These are phyloP conservation scores for Nannobrachium achirus DNA, from an alignment of 2,113 vertebrate species.

Conservation along the genomic window DNA sequence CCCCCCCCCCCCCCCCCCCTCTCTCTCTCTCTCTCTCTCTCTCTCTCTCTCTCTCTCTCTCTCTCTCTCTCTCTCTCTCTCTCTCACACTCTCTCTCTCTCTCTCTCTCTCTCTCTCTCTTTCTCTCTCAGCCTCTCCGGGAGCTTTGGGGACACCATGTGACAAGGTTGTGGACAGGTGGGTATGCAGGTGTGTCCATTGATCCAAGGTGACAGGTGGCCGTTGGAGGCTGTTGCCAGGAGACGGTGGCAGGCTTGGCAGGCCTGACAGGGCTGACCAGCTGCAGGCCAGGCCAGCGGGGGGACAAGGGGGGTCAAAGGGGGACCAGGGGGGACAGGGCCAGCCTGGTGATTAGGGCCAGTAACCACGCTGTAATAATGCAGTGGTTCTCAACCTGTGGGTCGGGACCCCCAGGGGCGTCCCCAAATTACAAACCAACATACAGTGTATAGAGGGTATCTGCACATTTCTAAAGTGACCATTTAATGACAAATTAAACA, in stretches of 20 bases:
- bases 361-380: too few relatives aligned
- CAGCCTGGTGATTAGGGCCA: conserved; percentile 33
- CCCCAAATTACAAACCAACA: too few relatives aligned
- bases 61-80: background rate
- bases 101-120: background rate
- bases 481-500: too few relatives aligned
- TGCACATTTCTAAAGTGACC: too few relatives aligned
- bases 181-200: conserved; percentile 68
- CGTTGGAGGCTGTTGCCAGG: conserved; percentile 56
- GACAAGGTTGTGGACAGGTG: conserved; percentile 63
- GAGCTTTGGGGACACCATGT: background rate
- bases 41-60: background rate
- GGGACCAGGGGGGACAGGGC: background rate
- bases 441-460: too few relatives aligned
- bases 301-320: conserved; percentile 1
- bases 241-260: conserved; percentile 66
- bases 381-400: too few relatives aligned
- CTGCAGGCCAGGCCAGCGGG: conserved; percentile 47
- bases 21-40: background rate
- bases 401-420: too few relatives aligned
- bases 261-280: conserved; percentile 40
- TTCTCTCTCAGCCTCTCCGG: background rate
- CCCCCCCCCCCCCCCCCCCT: background rate
- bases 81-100: background rate
- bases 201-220: conserved; percentile 72